Percentiles rank a stretch among this genome's conserved stretches.
Conservation (phyloP, 1,140 invertebrate species). For the Thaumatotibia leucotreta region DNA sequence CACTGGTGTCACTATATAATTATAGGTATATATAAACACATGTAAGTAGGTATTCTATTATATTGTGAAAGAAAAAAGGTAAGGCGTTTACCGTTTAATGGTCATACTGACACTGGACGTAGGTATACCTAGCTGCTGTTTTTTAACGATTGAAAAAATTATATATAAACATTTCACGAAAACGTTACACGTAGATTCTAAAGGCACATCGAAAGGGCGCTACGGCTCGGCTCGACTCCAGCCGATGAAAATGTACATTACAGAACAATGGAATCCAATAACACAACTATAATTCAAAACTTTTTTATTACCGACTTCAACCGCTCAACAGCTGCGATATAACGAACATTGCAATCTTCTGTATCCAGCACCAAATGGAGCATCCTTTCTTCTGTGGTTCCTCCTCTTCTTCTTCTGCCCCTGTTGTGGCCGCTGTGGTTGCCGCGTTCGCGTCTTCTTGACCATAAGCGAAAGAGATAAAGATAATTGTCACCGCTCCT, state of each 20-base stretch:
- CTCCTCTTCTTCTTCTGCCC: constrained; percentile 63
- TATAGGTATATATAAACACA: no score
- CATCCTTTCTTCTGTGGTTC: constrained; percentile 57
- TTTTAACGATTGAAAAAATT: no score
- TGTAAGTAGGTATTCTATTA: no score
- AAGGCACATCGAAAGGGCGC: no score
- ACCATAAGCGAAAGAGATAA: constrained; percentile 33
- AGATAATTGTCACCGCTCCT: constrained; percentile 22
- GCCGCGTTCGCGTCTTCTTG: constrained; percentile 51
- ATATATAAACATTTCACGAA: no score
- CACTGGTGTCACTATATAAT: no score
- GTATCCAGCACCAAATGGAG: constrained; percentile 75
- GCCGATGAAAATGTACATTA: not conserved
- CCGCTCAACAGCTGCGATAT: constrained; percentile 64
- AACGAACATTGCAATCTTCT: constrained; percentile 72
- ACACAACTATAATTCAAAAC: not conserved
- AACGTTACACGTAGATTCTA: no score
- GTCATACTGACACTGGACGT: no score
- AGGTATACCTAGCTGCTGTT: no score
- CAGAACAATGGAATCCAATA: not conserved
- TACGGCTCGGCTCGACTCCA: no score
- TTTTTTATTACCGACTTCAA: constrained; percentile 17
- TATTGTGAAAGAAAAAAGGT: no score
- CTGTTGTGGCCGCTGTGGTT: constrained; percentile 29
- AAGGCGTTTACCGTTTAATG: no score